Base-by-base conservation (phyloP, 2,113 vertebrate genomes). In the Excalfactoria chinensis region DNA sequence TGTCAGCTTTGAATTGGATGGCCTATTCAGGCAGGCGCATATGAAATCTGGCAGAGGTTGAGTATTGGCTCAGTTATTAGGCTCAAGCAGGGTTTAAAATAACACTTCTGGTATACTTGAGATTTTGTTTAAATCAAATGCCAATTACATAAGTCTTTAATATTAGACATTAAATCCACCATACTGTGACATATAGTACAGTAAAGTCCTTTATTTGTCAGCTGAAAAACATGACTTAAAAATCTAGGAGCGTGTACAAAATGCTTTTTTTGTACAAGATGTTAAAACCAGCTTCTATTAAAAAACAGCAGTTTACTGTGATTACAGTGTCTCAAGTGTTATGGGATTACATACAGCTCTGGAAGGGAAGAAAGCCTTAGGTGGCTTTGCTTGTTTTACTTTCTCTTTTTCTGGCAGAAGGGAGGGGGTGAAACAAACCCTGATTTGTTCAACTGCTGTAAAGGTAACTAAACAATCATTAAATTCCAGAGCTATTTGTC, bases 401-500 rank as follows among this genome's bases (percentile, higher is more conserved):
- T 86, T 85, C 35, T 67, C 12, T 72, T 81, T 88, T 69, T 13
- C 44, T 56, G 20, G 6, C 8, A 12, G 10, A 18, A 21, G 40
- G 40, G 48, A 92, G 11, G 23, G 13, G 23, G 51, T 44, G 22
- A 84, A 93, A 62, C 53, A 77, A 88, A 26, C 17, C 20, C 9
- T 40, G 37, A 37, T 86, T 80, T 84, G 13, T 88, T 91, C 35
- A 75, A 76, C 83, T 55, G 34, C 14, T 62, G 19, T 70, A 67
- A 37, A 66, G 51, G 48, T 81, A 88, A 93, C 53, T 7, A 88
- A 82, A 59, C 10, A 22, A 30, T 79, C 13, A 21, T 66, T 92
- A 72, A 69, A 79, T 93, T 72, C 44, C 30, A 66, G 14, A 93
- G 40, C 44, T 11, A 62, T 88, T 96, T 90, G 53, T 78, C 70